These are phyloP conservation scores for Nothocercus nigrocapillus DNA, from an alignment of 2,113 vertebrate genomes.

Conservation along the genomic window DNA sequence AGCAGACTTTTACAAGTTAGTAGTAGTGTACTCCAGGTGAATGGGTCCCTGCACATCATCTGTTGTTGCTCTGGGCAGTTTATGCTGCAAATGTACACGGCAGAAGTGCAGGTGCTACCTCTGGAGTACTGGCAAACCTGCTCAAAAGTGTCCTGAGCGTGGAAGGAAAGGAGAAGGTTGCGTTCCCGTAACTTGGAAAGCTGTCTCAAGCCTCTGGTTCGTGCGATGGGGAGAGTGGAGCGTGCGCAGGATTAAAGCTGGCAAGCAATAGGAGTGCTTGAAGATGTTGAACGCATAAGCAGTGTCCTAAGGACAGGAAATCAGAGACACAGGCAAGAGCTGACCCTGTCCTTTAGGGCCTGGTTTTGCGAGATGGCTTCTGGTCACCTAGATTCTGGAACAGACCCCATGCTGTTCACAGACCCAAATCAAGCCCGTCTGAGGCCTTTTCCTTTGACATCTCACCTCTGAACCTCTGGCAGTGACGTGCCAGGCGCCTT, in stretches of 20 bases:
- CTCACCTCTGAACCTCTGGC: not conserved
- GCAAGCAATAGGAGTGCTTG: not conserved
- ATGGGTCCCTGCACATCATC: too few species aligned
- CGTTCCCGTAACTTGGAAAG: not conserved
- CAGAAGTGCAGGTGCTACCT: not conserved
- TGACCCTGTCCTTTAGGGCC: not conserved
- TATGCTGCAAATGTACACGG: not conserved
- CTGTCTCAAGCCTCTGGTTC: not conserved
- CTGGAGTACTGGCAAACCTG: not conserved
- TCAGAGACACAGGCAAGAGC: not conserved
- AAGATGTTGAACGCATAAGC: not conserved
- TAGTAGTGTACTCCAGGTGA: too few species aligned
- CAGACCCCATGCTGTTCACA: not conserved
- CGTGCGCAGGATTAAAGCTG: not conserved
- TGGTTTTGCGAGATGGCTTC: not conserved
- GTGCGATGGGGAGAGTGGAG: not conserved
- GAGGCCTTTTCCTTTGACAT: not conserved
- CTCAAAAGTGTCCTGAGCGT: not conserved
- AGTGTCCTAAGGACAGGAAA: not conserved
- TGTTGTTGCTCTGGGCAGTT: not conserved
- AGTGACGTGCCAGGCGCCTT: not conserved
- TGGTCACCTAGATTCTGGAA: not conserved
- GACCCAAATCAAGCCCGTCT: not conserved
- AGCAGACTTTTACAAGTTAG: not conserved
- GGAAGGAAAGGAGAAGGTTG: not conserved